These are phyloP conservation scores for Synergus japonicus DNA, from an alignment of 2,888 invertebrate genomes.

Conservation along the genomic window DNA sequence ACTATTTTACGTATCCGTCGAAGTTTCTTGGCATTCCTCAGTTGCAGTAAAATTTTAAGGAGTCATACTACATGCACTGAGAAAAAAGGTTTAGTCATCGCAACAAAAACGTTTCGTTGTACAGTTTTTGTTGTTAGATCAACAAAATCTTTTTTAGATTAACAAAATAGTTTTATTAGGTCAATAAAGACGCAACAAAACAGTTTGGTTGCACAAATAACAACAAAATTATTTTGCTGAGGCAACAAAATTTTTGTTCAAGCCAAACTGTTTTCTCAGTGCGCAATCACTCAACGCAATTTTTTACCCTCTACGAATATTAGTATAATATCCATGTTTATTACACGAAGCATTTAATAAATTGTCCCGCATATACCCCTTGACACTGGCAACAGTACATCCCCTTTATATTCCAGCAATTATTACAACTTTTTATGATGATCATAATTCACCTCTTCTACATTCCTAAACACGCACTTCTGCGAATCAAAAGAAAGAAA, in stretches of 20 bases:
- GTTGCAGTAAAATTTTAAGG: no score
- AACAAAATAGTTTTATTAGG: no score
- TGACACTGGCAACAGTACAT: conserved; percentile 17
- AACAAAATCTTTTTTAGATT: no score
- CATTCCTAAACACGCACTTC: conserved; percentile 27
- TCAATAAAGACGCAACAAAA: no score
- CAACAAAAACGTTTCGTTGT: no score
- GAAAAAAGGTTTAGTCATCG: no score
- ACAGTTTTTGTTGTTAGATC: no score
- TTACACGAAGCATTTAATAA: not conserved
- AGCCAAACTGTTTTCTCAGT: no score
- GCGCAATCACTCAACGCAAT: no score
- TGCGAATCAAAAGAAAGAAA: conserved; percentile 27
- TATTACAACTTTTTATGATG: conserved; percentile 24
- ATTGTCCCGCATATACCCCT: conserved; percentile 15
- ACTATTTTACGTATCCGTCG: not conserved
- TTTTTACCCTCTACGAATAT: not conserved
- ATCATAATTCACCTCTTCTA: conserved; percentile 28
- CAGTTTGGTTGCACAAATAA: no score
- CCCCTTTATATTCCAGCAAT: conserved; percentile 27
- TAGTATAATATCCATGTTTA: conserved; percentile 26
- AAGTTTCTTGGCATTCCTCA: not conserved
- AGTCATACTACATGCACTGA: not conserved
- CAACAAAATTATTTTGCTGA: no score
- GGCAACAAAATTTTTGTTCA: no score